Evolutionary conservation across 2,797 vertebrate species (phyloP).

Genomic region (Tiaroga cobitis): DNA sequence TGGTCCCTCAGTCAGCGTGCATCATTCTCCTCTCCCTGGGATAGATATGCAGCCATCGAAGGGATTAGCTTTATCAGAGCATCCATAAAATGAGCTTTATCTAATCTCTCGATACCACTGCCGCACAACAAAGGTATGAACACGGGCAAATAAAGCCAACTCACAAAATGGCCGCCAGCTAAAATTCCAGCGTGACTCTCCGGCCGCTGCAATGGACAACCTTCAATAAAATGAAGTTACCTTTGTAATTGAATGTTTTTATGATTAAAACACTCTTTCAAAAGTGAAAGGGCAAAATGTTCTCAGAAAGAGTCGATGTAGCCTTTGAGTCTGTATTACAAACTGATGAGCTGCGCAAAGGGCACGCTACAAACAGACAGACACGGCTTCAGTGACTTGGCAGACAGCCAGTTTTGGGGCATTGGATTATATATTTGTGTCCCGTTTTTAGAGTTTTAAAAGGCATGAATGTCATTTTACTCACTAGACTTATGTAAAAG

Average conservation of each 20-base stretch:
- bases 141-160: conserved; percentile 15
- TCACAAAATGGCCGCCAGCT: conserved; percentile 15
- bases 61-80: conserved; percentile 65
- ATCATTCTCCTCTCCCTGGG: conserved; percentile 48
- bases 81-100: conserved; percentile 63
- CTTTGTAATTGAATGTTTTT: conserved; percentile 20
- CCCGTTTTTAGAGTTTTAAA: neutral
- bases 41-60: conserved; percentile 60
- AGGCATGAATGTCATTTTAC: neutral
- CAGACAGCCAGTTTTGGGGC: conserved; percentile 4
- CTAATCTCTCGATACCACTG: conserved; percentile 56
- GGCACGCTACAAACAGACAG: conserved; percentile 11
- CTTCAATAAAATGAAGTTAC: neutral
- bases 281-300: conserved; percentile 25
- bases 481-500: neutral
- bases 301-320: conserved; percentile 1
- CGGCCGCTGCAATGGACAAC: neutral
- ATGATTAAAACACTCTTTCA: conserved; percentile 29
- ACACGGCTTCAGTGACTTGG: neutral
- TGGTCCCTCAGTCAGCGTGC: conserved; percentile 37
- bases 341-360: conserved; percentile 23
- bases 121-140: conserved; percentile 51
- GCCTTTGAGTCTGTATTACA: conserved; percentile 9
- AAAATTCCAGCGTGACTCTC: conserved; percentile 22
- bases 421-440: neutral